A percentile compares a stretch with the other conserved stretches of the same genome.
Conservation (phyloP, 2,113 vertebrate species). For the Sclerurus mexicanus region DNA sequence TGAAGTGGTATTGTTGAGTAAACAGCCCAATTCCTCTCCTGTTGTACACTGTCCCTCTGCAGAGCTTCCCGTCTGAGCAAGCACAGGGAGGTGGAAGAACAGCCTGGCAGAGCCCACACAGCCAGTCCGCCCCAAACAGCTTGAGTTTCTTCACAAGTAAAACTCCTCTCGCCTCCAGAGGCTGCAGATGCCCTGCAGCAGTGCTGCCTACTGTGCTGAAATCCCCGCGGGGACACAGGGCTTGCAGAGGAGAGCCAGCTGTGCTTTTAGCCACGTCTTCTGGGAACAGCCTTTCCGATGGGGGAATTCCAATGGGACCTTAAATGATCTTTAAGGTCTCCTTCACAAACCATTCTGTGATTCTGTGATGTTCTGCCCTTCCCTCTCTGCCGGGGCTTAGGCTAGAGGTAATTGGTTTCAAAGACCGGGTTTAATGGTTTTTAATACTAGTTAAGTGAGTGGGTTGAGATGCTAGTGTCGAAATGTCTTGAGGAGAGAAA, state of each 20-base stretch:
- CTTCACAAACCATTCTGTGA: not conserved
- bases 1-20: not conserved
- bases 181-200: not conserved
- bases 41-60: not conserved
- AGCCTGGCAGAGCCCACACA: not conserved
- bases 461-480: not conserved
- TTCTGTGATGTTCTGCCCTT: not conserved
- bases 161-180: not conserved
- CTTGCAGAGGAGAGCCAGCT: not conserved
- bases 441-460: not conserved
- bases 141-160: not conserved
- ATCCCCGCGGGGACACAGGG: accelerated
- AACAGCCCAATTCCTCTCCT: not conserved
- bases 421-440: not conserved
- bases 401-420: not conserved
- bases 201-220: not conserved
- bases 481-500: not conserved
- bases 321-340: accelerated
- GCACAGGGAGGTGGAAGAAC: not conserved
- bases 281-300: not conserved
- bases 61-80: not conserved
- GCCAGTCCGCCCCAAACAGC: not conserved
- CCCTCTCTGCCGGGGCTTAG: not conserved
- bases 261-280: accelerated
- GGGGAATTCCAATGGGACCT: accelerated